A percentile compares a stretch with the other conserved stretches of the same genome.
Evolutionary conservation across 2,797 vertebrate genomes (phyloP).

Genomic region (Gila robusta): DNA sequence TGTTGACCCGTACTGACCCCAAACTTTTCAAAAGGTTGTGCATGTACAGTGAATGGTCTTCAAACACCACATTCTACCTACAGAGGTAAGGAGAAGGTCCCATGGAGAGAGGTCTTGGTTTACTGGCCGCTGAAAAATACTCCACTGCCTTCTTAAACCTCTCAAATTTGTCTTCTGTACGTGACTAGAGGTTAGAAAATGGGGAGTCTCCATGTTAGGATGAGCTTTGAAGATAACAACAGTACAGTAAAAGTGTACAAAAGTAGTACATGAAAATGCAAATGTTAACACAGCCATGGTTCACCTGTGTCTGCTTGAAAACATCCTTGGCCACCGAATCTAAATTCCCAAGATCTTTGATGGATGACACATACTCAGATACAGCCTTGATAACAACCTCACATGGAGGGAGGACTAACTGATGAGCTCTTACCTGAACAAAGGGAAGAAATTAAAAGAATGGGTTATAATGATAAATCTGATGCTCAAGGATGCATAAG

Average conservation of each 20-base stretch:
- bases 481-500: conserved; percentile 28
- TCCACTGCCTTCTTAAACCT: conserved; percentile 95
- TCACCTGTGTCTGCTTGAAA: conserved; percentile 93
- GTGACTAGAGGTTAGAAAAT: conserved; percentile 80
- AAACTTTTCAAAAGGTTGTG: background rate
- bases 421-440: conserved; percentile 88
- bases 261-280: background rate
- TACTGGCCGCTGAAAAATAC: conserved; percentile 92
- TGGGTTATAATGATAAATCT: background rate
- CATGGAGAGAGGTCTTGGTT: conserved; percentile 85
- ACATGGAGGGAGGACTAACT: conserved; percentile 91
- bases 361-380: conserved; percentile 89
- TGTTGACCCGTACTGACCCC: background rate
- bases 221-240: background rate
- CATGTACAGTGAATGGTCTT: background rate
- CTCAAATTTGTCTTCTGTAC: conserved; percentile 92
- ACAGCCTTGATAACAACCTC: conserved; percentile 95
- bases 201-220: background rate
- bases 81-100: conserved; percentile 87
- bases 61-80: conserved; percentile 74
- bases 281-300: background rate
- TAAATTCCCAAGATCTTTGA: conserved; percentile 89
- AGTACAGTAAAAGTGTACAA: background rate
- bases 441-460: background rate
- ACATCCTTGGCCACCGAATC: conserved; percentile 90